phyloP scores from a whole-genome alignment of 2,888 invertebrate species.

The Drosophila peninsularis region DNA sequence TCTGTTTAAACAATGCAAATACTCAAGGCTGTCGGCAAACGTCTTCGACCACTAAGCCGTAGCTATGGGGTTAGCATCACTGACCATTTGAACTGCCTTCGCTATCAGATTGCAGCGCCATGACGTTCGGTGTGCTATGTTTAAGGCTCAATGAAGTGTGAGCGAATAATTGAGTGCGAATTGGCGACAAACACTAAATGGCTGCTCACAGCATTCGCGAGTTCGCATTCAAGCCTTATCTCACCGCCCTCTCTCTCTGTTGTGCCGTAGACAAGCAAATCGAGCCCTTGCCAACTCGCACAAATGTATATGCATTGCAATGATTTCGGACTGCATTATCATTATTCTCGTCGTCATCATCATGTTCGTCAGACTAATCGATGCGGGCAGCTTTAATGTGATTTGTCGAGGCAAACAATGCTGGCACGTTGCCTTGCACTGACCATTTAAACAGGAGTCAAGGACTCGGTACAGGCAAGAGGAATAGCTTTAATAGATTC shows the following conservation, averaged over 20 bases:
- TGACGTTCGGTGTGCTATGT: not conserved
- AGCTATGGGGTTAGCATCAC: not conserved
- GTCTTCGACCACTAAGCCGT: not conserved
- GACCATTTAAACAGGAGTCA: conserved; percentile 3
- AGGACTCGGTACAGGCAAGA: not conserved
- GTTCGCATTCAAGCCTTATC: conserved; percentile 9
- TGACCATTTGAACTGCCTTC: conserved; percentile 14
- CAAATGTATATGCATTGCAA: conserved; percentile 23
- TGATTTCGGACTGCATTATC: not conserved
- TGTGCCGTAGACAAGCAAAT: not conserved
- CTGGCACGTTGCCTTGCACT: not conserved
- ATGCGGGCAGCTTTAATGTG: conserved; percentile 8
- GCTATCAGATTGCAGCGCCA: conserved; percentile 5
- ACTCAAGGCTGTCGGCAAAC: conserved; percentile 12
- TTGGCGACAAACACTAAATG: not conserved
- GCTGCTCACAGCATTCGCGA: conserved; percentile 10
- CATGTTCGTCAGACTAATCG: conserved; percentile 4
- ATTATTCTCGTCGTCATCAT: not conserved
- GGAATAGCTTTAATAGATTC: not conserved
- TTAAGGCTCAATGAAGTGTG: conserved; percentile 28
- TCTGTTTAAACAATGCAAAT: conserved; percentile 18
- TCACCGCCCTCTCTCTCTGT: not conserved
- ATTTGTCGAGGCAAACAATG: not conserved
- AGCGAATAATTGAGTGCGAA: conserved; percentile 15
- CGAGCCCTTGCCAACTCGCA: not conserved